phyloP scores from a whole-genome alignment of 2,888 invertebrate genomes.

The Pseudococcus longispinus region DNA sequence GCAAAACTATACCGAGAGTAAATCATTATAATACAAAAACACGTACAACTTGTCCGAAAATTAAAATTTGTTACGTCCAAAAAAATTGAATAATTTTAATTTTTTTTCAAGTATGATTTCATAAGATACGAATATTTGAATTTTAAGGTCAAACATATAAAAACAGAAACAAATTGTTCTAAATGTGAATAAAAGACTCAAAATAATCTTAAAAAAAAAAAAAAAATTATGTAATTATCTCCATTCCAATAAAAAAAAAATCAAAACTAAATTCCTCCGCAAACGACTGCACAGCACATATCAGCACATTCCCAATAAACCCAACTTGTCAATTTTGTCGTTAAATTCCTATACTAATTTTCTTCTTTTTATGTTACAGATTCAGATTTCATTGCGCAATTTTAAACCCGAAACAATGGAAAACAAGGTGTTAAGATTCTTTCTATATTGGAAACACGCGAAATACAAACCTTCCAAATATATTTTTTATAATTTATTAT shows the following conservation, averaged over 20 bases:
- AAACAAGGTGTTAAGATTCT: conserved; percentile 34
- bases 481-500: conserved; percentile 15
- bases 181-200: neutral
- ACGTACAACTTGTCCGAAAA: too few relatives aligned
- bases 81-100: too few relatives aligned
- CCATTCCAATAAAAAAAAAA: neutral
- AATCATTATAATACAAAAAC: too few relatives aligned
- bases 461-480: conserved; percentile 35
- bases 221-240: too few relatives aligned
- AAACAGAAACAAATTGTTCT: too few relatives aligned
- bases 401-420: conserved; percentile 29
- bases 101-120: too few relatives aligned
- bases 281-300: neutral
- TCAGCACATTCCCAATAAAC: neutral
- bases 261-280: neutral
- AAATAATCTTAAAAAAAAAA: neutral
- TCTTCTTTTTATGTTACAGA: neutral
- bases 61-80: too few relatives aligned
- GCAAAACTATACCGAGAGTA: too few relatives aligned
- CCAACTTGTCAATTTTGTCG: neutral
- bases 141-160: too few relatives aligned
- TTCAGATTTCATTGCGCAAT: conserved; percentile 10
- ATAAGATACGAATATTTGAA: too few relatives aligned
- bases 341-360: neutral
- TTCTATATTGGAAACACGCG: conserved; percentile 17